Evolutionary conservation across 2,113 vertebrate species (phyloP).

Genomic region (Triplophysa rosa): DNA sequence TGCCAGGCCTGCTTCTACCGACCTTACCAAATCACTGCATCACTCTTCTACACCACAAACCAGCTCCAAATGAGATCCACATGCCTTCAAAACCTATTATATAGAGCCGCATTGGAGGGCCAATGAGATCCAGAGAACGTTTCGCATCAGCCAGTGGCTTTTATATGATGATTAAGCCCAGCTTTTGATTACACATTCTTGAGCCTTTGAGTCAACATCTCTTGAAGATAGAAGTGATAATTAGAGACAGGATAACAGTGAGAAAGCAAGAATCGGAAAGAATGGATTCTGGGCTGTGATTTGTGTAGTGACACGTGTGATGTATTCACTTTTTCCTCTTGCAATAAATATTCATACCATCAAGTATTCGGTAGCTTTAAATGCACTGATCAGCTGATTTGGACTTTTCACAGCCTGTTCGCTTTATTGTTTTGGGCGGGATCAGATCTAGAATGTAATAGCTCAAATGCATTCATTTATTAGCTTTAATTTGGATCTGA

Average conservation of each 20-base stretch:
- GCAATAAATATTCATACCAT: neutral
- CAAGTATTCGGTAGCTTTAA: no score
- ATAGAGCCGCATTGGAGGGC: slow-evolving; percentile 52
- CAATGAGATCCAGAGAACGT: slow-evolving; percentile 54
- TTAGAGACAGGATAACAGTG: no score
- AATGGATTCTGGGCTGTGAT: no score
- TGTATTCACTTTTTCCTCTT: neutral
- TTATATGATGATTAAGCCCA: slow-evolving; percentile 26
- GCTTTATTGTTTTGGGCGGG: neutral
- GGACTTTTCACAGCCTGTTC: neutral
- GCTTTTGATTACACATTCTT: slow-evolving; percentile 30
- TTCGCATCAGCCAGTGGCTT: slow-evolving; percentile 17
- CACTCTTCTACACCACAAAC: slow-evolving; percentile 57
- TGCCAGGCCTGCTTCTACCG: slow-evolving; percentile 63
- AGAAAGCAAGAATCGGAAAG: no score
- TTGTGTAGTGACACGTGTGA: no score
- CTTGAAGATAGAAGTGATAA: no score
- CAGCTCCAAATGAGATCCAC: slow-evolving; percentile 71
- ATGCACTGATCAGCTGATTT: neutral
- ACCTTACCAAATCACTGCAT: slow-evolving; percentile 44
- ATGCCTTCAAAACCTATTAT: slow-evolving; percentile 56
- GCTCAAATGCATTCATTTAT: slow-evolving; percentile 51
- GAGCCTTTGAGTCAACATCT: neutral
- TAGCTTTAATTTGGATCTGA: slow-evolving; percentile 48
- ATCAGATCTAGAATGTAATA: slow-evolving; percentile 25